Evolutionary conservation across 2,888 invertebrate genomes (phyloP).

Genomic region (Dryobota labecula): DNA sequence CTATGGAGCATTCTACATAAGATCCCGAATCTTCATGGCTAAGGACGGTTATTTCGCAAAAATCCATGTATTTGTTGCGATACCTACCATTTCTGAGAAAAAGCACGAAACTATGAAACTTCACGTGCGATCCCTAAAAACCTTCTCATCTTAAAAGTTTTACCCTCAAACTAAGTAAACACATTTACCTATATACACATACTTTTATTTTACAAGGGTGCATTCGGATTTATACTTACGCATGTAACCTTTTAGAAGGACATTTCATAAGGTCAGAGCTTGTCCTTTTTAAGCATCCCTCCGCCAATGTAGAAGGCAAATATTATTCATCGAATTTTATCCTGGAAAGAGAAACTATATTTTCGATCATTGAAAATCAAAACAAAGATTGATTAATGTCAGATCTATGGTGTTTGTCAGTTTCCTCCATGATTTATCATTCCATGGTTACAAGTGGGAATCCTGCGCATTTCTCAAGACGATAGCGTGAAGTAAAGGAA

Average conservation of each 20-base stretch:
- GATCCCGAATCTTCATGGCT: not conserved
- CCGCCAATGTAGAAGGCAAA: not conserved
- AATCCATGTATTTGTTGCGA: too few relatives aligned
- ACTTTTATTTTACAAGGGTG: constrained; percentile 5
- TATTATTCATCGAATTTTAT: not conserved
- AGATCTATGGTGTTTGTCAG: not conserved
- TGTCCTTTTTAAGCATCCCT: constrained; percentile 41
- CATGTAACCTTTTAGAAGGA: constrained; percentile 48
- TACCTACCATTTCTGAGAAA: not conserved
- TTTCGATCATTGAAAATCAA: not conserved
- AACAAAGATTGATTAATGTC: not conserved
- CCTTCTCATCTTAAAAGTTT: not conserved
- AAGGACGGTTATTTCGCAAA: not conserved
- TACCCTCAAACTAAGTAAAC: not conserved
- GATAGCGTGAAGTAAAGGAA: constrained; percentile 51
- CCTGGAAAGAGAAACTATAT: not conserved
- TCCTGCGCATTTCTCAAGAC: constrained; percentile 41
- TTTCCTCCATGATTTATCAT: constrained; percentile 3
- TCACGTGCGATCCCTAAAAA: too few relatives aligned
- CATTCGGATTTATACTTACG: not conserved
- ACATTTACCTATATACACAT: not conserved
- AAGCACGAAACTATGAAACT: not conserved
- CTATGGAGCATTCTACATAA: not conserved
- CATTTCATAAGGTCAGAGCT: constrained; percentile 40
- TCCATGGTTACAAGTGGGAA: constrained; percentile 29